These are phyloP conservation scores for Gobius niger DNA, from an alignment of 2,113 vertebrate species.

Conservation along the genomic window DNA sequence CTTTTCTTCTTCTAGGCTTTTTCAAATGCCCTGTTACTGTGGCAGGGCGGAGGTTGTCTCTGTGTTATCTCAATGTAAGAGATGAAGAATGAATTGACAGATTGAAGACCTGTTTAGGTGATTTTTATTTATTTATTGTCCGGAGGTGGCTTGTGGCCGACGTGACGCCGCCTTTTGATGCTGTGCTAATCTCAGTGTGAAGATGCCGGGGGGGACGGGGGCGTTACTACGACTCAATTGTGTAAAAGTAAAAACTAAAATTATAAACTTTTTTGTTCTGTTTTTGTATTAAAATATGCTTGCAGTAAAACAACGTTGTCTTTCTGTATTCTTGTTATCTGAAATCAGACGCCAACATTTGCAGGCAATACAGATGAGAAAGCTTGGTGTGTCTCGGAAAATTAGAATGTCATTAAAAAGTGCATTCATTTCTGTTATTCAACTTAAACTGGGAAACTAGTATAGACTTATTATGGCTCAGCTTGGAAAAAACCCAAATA, in stretches of 20 bases:
- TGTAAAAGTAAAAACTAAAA: slow-evolving; percentile 84
- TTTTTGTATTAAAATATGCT: slow-evolving; percentile 99
- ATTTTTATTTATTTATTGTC: slow-evolving; percentile 98
- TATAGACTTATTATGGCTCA: too few relatives aligned
- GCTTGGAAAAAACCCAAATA: too few relatives aligned
- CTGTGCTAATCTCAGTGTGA: slow-evolving; percentile 88
- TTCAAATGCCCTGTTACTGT: slow-evolving; percentile 55
- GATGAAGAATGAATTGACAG: slow-evolving; percentile 67
- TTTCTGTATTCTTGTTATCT: background rate
- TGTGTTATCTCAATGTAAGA: slow-evolving; percentile 56
- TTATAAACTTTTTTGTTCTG: slow-evolving; percentile 81
- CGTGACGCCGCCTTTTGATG: slow-evolving; percentile 69
- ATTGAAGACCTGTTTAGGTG: slow-evolving; percentile 66
- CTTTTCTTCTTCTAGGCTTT: slow-evolving; percentile 57
- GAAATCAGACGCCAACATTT: too few relatives aligned
- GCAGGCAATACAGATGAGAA: too few relatives aligned
- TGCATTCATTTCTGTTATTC: too few relatives aligned
- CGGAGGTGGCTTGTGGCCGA: slow-evolving; percentile 41
- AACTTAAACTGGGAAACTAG: too few relatives aligned
- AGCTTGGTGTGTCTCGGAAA: too few relatives aligned
- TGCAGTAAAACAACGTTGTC: slow-evolving; percentile 81
- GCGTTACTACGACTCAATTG: slow-evolving; percentile 85
- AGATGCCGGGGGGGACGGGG: slow-evolving; percentile 75
- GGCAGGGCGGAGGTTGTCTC: slow-evolving; percentile 32
- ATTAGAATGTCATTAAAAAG: too few relatives aligned